Evolutionary conservation across 2,113 vertebrate species (phyloP).

Genomic region (Erinaceus europaeus): DNA sequence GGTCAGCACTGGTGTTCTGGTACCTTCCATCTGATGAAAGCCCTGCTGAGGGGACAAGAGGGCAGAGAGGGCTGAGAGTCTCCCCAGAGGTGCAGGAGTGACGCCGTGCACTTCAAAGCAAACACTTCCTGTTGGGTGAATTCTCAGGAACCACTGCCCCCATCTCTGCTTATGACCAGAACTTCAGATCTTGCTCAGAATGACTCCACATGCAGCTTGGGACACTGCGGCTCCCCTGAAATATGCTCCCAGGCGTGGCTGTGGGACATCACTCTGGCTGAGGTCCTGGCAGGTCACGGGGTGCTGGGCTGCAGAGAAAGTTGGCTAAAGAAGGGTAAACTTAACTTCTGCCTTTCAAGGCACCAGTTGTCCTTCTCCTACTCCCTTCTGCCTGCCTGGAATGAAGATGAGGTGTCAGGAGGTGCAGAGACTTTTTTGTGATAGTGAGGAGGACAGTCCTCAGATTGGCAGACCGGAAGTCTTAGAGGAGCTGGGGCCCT

Average conservation of each 20-base stretch:
- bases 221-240: background rate
- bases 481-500: background rate
- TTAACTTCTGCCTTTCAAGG: background rate
- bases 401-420: background rate
- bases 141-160: too few relatives aligned
- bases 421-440: background rate
- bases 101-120: too few relatives aligned
- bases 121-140: too few relatives aligned
- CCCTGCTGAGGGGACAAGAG: too few relatives aligned
- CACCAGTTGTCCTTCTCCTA: background rate
- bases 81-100: too few relatives aligned
- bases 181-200: background rate
- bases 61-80: too few relatives aligned
- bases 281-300: background rate
- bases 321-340: background rate
- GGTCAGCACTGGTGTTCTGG: too few relatives aligned
- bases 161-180: background rate
- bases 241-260: background rate
- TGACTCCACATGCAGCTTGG: background rate
- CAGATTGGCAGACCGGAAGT: background rate
- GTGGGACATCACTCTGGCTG: too few relatives aligned
- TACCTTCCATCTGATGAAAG: too few relatives aligned
- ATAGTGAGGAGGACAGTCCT: background rate
- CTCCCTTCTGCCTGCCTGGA: background rate
- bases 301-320: background rate